These are phyloP conservation scores for Prolemur simus DNA, from an alignment of 2,113 vertebrate genomes.

Conservation along the genomic window DNA sequence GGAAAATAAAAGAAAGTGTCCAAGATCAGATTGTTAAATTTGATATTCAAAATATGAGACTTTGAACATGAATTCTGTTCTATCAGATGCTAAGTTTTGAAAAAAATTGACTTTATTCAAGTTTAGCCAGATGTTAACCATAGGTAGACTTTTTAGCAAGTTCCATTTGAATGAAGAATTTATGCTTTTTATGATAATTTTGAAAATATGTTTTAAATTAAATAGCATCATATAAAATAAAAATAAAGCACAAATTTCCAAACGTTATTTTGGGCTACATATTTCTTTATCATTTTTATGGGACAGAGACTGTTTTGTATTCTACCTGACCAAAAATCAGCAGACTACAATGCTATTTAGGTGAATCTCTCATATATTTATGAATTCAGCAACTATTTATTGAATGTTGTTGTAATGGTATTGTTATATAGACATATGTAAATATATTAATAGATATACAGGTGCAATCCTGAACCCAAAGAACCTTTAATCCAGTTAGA, in stretches of 20 bases:
- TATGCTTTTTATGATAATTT: neutral
- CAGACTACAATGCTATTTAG: neutral
- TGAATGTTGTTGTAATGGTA: neutral
- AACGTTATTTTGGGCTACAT: neutral
- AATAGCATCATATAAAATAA: neutral
- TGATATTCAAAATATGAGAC: conserved; percentile 23
- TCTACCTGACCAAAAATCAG: neutral
- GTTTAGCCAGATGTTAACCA: neutral
- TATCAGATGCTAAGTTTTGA: neutral
- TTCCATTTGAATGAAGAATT: conserved; percentile 2
- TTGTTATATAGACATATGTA: neutral
- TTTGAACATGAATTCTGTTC: neutral
- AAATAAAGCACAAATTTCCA: neutral
- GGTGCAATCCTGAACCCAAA: neutral
- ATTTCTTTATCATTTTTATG: neutral
- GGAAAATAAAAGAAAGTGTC: neutral
- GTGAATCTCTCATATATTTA: neutral
- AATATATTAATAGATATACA: neutral
- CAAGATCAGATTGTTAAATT: neutral
- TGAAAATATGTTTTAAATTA: neutral
- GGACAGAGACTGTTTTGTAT: neutral
- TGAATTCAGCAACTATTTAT: neutral
- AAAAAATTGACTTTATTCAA: neutral
- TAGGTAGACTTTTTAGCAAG: neutral
- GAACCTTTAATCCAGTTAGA: neutral